These are phyloP conservation scores for Macrosoma leucophasiata DNA, from an alignment of 2,888 invertebrate species.

Conservation along the genomic window DNA sequence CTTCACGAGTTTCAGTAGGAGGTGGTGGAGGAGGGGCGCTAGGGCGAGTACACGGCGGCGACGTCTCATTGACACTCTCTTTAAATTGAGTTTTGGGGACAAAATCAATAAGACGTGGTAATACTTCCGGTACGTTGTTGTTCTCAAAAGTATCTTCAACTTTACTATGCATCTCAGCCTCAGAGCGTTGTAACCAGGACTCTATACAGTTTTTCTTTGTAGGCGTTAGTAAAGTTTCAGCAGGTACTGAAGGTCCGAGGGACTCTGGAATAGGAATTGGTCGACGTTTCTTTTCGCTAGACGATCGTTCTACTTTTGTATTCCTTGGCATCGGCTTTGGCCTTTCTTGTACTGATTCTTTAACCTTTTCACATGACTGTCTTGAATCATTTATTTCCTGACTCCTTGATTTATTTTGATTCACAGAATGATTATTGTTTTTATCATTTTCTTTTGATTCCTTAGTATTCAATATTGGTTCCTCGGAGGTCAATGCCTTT, in stretches of 20 bases:
- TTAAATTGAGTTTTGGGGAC: conserved; percentile 78
- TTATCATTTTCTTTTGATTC: conserved; percentile 51
- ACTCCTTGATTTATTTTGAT: conserved; percentile 31
- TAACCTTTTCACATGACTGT: conserved; percentile 33
- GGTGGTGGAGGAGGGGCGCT: conserved; percentile 59
- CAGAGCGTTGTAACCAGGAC: conserved; percentile 66
- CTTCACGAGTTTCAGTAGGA: conserved; percentile 67
- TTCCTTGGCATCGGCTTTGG: conserved; percentile 75
- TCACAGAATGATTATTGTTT: conserved; percentile 56
- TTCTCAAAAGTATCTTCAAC: conserved; percentile 57
- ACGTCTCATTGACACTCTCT: conserved; percentile 40
- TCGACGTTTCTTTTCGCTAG: conserved; percentile 57
- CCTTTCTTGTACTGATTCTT: conserved; percentile 53
- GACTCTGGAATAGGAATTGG: conserved; percentile 47
- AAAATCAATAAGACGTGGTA: conserved; percentile 83
- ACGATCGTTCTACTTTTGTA: conserved; percentile 61
- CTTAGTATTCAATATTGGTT: conserved; percentile 30
- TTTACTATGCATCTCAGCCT: conserved; percentile 66
- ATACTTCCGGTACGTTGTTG: conserved; percentile 53
- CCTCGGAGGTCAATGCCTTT: conserved; percentile 32
- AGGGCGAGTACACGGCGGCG: conserved; percentile 43
- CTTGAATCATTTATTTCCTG: conserved; percentile 34
- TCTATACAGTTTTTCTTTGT: conserved; percentile 71
- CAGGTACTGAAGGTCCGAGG: conserved; percentile 39
- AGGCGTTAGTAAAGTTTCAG: conserved; percentile 58